Evolutionary conservation across 37 sponge, comb jelly and placozoan species (phyloP).

Genomic region (Cladorhizidae sp.): DNA sequence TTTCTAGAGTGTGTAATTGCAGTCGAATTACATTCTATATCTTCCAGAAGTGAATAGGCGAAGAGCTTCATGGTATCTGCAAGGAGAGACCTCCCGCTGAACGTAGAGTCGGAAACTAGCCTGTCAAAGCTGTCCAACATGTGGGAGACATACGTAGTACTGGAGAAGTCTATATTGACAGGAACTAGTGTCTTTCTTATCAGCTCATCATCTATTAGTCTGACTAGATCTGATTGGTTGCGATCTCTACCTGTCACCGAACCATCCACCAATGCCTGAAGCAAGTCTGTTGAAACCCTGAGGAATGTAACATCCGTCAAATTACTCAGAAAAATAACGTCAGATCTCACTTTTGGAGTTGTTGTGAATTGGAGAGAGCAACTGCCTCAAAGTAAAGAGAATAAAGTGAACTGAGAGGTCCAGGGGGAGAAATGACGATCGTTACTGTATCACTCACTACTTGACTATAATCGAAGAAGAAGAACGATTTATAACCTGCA

Average conservation of each 20-base stretch:
- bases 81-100: conserved; percentile 22
- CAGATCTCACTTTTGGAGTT: conserved; percentile 12
- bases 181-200: background rate
- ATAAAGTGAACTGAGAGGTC: conserved; percentile 18
- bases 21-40: conserved; percentile 7
- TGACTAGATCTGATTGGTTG: conserved; percentile 8
- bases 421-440: conserved; percentile 2
- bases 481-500: too few relatives aligned
- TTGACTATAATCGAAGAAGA: background rate
- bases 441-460: background rate
- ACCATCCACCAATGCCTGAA: background rate
- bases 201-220: conserved; percentile 9
- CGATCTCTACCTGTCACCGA: conserved; percentile 8
- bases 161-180: background rate
- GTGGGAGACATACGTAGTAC: conserved; percentile 4
- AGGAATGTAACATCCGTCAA: background rate
- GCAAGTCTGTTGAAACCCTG: conserved; percentile 17
- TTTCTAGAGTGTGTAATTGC: background rate
- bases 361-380: background rate
- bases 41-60: conserved; percentile 45
- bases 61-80: conserved; percentile 40
- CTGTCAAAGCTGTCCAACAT: conserved; percentile 36
- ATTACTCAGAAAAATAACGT: background rate
- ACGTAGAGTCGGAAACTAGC: conserved; percentile 15
- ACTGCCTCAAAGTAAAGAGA: conserved; percentile 34